Percentiles rank a stretch among this genome's conserved stretches.
phyloP scores from a whole-genome alignment of 2,797 vertebrate species.

The Amphiprion clarkii region DNA sequence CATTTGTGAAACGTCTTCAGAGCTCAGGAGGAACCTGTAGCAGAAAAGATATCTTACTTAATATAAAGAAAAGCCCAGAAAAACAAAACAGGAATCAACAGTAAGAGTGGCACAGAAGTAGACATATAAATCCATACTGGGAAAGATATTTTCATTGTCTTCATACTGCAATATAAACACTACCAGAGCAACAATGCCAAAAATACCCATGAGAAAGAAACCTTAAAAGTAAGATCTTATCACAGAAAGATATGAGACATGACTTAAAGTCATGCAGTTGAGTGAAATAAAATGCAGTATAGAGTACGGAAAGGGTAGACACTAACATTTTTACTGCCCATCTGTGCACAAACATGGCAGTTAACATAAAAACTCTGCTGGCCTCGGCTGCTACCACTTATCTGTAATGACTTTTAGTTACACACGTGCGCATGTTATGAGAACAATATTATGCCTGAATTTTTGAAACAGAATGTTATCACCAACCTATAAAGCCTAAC shows the following conservation, averaged over 20 bases:
- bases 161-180: conserved; percentile 39
- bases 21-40: not conserved
- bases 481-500: not conserved
- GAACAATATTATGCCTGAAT: not conserved
- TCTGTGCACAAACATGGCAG: conserved; percentile 28
- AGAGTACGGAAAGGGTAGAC: conserved; percentile 6
- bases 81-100: not conserved
- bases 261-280: conserved; percentile 47
- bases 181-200: conserved; percentile 5
- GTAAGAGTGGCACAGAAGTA: not conserved
- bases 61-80: too few species aligned
- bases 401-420: not conserved
- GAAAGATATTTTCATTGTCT: conserved; percentile 44
- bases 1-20: conserved; percentile 5
- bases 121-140: conserved; percentile 24
- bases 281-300: conserved; percentile 30
- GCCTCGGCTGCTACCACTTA: not conserved
- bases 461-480: not conserved
- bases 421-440: not conserved
- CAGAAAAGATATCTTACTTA: not conserved
- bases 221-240: conserved; percentile 48
- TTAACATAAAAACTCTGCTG: not conserved
- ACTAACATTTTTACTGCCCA: not conserved
- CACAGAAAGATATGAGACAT: conserved; percentile 42
- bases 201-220: conserved; percentile 45